Base-by-base conservation (phyloP, 2,888 invertebrate species). In the Lacanobia oleracea region DNA sequence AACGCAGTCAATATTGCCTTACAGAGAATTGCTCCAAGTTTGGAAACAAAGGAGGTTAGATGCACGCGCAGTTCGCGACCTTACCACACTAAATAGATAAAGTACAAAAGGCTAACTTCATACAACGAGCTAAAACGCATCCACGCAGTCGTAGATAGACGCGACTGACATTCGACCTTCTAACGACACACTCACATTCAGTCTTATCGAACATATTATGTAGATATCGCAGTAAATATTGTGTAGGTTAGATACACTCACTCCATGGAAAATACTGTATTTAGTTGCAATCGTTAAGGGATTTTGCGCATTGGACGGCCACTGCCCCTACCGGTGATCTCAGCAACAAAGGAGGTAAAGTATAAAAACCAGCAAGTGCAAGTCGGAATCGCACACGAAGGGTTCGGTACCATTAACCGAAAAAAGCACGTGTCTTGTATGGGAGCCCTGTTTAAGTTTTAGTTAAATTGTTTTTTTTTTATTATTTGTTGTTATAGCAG, bases 1-100 rank as follows among this genome's bases (percentile, higher is more conserved):
- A 73, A 65, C 45, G 63, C 53, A 64, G 80, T 80, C 80, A 81
- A 80, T 81, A 81, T 80, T 81, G 81, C 48, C 78, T 61, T 57
- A 27, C 57, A 12, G 72, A 45, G 64, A 62, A 79, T 80, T 80
- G 76, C 71, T 50, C 43, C 76, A 80, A 76, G 81, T 80, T 79
- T 21, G 72, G 72, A 33, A 80, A 79, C 76, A 80, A 72, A 80
- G 81, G 54, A 59, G 77, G 51, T 40, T 72, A 53, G 53, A 67
- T 76, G 76, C 76, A 76, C 67, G 73, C 69, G 56, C 51, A 64
- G 60, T 53, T 61, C 64, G 76, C 57, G 54, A 67, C 23, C 63
- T 65, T 12, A 40, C 14, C n/a, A 57, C 27, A 37, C 9, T 6
- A 10, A n/a, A 23, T 18, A 14, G 0, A 21, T 7, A 16, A 53